These are phyloP conservation scores for Thymelicus acteon DNA, from an alignment of 2,888 invertebrate species.

Conservation along the genomic window DNA sequence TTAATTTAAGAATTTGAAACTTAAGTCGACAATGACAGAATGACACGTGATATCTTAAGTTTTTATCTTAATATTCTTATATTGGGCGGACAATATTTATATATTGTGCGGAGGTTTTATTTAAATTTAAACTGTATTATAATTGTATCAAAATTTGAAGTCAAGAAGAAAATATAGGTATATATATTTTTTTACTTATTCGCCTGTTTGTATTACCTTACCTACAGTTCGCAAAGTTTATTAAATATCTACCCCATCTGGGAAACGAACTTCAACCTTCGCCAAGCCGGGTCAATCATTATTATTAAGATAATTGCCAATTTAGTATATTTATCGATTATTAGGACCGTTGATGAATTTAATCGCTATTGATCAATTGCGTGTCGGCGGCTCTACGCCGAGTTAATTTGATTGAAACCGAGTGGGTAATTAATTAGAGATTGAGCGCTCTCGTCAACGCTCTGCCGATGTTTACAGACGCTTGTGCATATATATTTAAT, in stretches of 20 bases:
- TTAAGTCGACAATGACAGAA: background rate
- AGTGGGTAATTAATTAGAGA: slow-evolving; percentile 84
- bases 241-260: too few relatives aligned
- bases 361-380: slow-evolving; percentile 72
- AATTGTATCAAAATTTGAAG: too few relatives aligned
- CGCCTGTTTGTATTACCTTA: too few relatives aligned
- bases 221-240: too few relatives aligned
- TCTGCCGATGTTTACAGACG: slow-evolving; percentile 65
- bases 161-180: too few relatives aligned
- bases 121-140: background rate
- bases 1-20: background rate
- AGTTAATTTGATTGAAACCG: slow-evolving; percentile 83
- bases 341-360: slow-evolving; percentile 12
- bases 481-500: slow-evolving; percentile 60
- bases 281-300: too few relatives aligned
- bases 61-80: background rate
- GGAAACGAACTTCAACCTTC: too few relatives aligned
- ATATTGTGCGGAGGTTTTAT: background rate
- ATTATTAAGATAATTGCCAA: background rate
- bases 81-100: background rate
- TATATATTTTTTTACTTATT: too few relatives aligned
- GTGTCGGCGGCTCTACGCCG: slow-evolving; percentile 77
- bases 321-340: slow-evolving; percentile 18
- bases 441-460: slow-evolving; percentile 74
- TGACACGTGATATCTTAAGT: background rate